phyloP scores from a whole-genome alignment of 1,140 invertebrate genomes.

The Belonocnema kinseyi region DNA sequence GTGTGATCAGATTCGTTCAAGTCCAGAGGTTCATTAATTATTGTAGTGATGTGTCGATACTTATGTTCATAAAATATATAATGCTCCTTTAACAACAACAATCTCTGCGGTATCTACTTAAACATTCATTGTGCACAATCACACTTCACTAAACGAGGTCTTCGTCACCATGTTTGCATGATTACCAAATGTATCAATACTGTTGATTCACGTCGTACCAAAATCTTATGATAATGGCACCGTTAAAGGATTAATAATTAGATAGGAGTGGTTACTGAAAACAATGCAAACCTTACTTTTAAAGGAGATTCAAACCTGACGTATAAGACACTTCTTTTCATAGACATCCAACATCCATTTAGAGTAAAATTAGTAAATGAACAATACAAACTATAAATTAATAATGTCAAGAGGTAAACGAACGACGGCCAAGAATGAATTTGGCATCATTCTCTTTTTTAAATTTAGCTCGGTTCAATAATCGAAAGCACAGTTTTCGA shows the following conservation, averaged over 20 bases:
- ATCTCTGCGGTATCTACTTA: neutral
- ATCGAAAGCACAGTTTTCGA: conserved; percentile 37
- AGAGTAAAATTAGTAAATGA: too few relatives aligned
- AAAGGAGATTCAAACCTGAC: too few relatives aligned
- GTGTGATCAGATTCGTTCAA: neutral
- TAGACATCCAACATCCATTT: too few relatives aligned
- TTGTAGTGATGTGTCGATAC: conserved; percentile 11
- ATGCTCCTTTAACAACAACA: neutral
- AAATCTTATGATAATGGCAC: neutral
- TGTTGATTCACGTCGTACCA: neutral
- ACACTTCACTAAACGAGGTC: neutral
- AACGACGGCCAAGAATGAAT: conserved; percentile 45
- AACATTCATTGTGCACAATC: neutral
- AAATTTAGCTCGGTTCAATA: conserved; percentile 52
- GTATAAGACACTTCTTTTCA: too few relatives aligned
- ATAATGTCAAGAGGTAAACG: conserved; percentile 41
- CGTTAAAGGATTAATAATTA: too few relatives aligned
- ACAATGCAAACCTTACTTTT: too few relatives aligned
- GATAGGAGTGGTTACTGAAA: too few relatives aligned
- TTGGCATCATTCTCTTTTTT: conserved; percentile 46
- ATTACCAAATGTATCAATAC: neutral
- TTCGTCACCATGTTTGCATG: neutral
- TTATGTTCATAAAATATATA: conserved; percentile 10
- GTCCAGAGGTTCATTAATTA: conserved; percentile 4
- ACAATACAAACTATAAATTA: neutral